phyloP scores from a whole-genome alignment of 2,888 invertebrate species.

The Aromia moschata region DNA sequence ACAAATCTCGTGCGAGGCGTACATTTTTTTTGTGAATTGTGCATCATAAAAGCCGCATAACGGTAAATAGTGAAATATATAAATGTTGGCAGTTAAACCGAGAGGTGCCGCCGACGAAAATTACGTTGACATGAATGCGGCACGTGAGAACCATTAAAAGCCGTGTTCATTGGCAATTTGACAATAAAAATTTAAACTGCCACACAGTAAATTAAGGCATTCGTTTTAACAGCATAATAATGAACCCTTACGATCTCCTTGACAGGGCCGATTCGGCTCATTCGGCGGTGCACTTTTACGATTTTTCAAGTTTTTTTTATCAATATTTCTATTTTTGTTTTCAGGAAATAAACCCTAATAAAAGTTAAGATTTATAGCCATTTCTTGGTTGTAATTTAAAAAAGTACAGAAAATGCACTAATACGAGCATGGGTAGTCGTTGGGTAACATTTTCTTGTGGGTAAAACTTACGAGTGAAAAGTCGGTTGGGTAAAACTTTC shows the following conservation, averaged over 20 bases:
- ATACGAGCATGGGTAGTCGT: no score
- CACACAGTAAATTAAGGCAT: constrained; percentile 10
- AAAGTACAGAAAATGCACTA: no score
- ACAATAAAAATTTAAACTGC: constrained; percentile 6
- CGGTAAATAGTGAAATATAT: constrained; percentile 1
- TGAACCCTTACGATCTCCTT: constrained; percentile 10
- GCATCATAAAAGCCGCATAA: neutral
- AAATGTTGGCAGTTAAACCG: neutral
- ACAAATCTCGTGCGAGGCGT: neutral
- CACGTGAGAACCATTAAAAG: constrained; percentile 1
- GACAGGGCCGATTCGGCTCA: no score
- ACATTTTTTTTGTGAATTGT: neutral
- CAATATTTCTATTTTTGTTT: no score
- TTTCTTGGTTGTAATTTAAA: no score
- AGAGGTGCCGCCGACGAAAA: neutral
- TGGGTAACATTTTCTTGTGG: no score
- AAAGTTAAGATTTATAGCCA: no score
- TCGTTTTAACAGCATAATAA: constrained; percentile 17
- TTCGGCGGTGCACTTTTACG: no score
- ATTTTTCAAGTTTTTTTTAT: no score
- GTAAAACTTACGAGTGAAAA: no score
- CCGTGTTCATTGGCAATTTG: neutral
- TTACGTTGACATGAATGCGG: neutral
- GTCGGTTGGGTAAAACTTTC: no score
- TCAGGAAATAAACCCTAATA: no score